Conservation (phyloP, 2,888 invertebrate species). For the Phrixothrix hirtus region DNA sequence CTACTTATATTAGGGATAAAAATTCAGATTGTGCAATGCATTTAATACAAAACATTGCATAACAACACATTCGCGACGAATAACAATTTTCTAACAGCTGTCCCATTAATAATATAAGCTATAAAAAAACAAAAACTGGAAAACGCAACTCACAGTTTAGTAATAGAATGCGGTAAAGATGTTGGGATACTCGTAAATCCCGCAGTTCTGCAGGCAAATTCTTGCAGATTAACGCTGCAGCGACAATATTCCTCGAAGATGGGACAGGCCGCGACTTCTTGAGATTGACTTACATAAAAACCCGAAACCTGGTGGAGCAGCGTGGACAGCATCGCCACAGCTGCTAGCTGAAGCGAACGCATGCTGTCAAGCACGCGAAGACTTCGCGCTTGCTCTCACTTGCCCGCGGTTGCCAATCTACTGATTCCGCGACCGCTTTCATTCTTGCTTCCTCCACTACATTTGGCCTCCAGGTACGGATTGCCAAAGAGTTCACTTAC, state of each 20-base stretch:
- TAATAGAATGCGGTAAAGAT: conserved; percentile 41
- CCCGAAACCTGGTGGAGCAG: conserved; percentile 29
- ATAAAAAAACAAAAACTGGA: conserved; percentile 3
- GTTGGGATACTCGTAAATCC: conserved; percentile 44
- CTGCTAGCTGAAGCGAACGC: conserved; percentile 45
- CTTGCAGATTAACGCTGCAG: conserved; percentile 43
- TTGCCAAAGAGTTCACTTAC: conserved; percentile 29
- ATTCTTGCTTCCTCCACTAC: conserved; percentile 35
- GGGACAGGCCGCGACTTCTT: conserved; percentile 36
- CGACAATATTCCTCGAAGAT: conserved; percentile 42
- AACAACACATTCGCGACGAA: conserved; percentile 13
- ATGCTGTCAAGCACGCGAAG: conserved; percentile 43
- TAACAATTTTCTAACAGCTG: not conserved
- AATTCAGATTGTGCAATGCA: not conserved
- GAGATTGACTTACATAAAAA: conserved; percentile 23
- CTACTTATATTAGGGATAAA: too few relatives aligned
- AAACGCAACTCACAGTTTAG: conserved; percentile 45
- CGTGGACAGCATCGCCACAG: conserved; percentile 42
- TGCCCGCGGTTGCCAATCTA: conserved; percentile 43
- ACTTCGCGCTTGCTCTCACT: conserved; percentile 40
- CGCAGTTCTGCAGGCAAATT: conserved; percentile 44
- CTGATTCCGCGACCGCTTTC: conserved; percentile 37
- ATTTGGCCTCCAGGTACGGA: conserved; percentile 33
- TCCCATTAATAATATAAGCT: conserved; percentile 4
- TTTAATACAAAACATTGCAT: conserved; percentile 6